These are phyloP conservation scores for Tetragnatha versicolor DNA, from an alignment of 1,140 invertebrate genomes.

Conservation along the genomic window DNA sequence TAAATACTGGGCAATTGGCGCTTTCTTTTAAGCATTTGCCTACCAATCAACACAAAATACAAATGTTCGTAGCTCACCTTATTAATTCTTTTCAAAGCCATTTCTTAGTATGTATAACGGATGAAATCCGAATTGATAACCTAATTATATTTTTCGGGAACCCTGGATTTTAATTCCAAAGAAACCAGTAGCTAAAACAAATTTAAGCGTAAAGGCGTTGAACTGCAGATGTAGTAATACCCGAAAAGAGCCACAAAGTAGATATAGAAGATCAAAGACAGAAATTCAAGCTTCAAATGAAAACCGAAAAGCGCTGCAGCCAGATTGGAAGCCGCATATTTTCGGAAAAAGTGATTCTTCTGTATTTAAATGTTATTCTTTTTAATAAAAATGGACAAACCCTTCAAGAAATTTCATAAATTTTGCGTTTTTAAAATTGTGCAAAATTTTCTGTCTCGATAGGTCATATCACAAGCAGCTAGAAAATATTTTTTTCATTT, in stretches of 20 bases:
- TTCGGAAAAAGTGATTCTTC: too few species aligned
- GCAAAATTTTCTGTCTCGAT: too few species aligned
- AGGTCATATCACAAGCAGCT: too few species aligned
- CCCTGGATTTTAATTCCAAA: constrained; percentile 14
- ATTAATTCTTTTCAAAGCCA: constrained; percentile 53
- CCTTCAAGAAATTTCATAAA: too few species aligned
- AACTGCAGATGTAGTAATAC: constrained; percentile 48
- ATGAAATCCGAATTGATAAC: constrained; percentile 37
- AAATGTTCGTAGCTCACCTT: constrained; percentile 39
- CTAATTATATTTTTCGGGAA: constrained; percentile 25
- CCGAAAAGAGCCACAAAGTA: constrained; percentile 44
- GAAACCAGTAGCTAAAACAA: constrained; percentile 29
- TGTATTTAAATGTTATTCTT: too few species aligned
- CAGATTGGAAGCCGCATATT: constrained; percentile 32
- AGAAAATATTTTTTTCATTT: too few species aligned
- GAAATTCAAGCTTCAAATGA: constrained; percentile 11
- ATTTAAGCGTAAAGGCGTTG: constrained; percentile 39
- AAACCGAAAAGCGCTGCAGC: constrained; percentile 28
- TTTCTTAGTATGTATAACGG: constrained; percentile 41
- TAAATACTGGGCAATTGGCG: too few species aligned
- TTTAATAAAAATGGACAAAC: too few species aligned
- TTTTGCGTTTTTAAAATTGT: too few species aligned
- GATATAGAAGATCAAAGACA: constrained; percentile 38
- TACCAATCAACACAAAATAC: constrained; percentile 18
- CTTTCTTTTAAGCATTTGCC: neutral